Evolutionary conservation across 2,113 vertebrate species (phyloP).

Genomic region (Psammodynastes pulverulentus): DNA sequence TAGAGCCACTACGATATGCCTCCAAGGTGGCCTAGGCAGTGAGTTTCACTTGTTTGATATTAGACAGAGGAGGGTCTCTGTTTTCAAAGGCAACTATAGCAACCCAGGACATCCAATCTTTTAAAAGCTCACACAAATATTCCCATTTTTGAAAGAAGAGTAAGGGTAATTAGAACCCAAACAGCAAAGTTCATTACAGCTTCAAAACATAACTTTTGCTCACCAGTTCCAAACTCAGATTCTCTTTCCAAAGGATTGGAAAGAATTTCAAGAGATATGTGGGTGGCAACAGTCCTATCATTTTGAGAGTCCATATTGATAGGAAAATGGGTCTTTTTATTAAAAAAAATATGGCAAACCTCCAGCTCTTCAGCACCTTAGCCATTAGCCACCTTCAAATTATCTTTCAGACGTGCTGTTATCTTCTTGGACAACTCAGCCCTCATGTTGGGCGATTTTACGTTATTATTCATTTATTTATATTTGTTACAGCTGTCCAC

Average conservation of each 20-base stretch:
- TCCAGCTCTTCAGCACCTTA: not conserved
- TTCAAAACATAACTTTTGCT: not conserved
- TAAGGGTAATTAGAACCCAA: not conserved
- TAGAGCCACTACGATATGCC: not conserved
- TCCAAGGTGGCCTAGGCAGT: not conserved
- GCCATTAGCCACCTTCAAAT: not conserved
- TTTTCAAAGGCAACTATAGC: not conserved
- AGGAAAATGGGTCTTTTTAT: not conserved
- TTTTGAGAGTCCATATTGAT: not conserved
- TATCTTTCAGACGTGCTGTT: not conserved
- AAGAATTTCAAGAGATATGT: not conserved
- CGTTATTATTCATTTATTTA: not conserved
- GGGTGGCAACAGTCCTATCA: not conserved
- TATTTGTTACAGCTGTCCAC: not conserved
- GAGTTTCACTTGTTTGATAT: not conserved
- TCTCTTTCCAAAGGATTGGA: not conserved
- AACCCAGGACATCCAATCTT: not conserved
- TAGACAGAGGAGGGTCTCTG: not conserved
- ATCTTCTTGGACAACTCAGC: not conserved
- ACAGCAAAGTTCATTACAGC: not conserved
- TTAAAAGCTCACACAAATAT: no score
- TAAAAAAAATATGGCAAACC: not conserved
- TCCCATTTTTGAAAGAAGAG: not conserved
- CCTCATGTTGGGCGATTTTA: not conserved
- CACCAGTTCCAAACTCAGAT: not conserved